A percentile compares a stretch with the other conserved stretches of the same genome.
Evolutionary conservation across 1,140 invertebrate genomes (phyloP).

Genomic region (Lineus longissimus): DNA sequence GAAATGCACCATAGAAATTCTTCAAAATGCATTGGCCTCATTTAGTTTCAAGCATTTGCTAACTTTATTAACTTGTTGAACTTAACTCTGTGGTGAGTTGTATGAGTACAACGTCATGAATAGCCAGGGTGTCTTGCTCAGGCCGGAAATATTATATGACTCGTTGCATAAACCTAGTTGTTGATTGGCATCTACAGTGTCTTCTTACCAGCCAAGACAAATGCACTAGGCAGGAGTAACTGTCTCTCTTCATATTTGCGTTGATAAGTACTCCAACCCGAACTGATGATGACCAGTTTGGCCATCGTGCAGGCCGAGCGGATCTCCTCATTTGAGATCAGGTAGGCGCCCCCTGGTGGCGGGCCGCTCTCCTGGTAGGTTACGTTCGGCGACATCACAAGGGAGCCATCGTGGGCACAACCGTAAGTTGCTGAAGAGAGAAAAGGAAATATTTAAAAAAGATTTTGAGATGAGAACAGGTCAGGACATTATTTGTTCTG

Average conservation of each 20-base stretch:
- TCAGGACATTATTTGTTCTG: no score
- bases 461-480: no score
- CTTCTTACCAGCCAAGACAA: slow-evolving; percentile 39
- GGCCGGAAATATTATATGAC: no score
- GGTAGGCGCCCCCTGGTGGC: slow-evolving; percentile 27
- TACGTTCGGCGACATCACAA: slow-evolving; percentile 34
- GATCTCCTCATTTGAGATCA: slow-evolving; percentile 40
- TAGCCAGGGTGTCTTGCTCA: no score
- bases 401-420: slow-evolving; percentile 36
- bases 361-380: slow-evolving; percentile 17
- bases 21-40: not conserved
- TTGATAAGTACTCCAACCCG: slow-evolving; percentile 29
- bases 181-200: no score
- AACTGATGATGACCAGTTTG: slow-evolving; percentile 40
- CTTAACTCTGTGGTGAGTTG: no score
- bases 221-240: slow-evolving; percentile 33
- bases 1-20: not conserved
- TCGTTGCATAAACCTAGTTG: no score
- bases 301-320: slow-evolving; percentile 30
- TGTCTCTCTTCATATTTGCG: slow-evolving; percentile 19
- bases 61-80: no score
- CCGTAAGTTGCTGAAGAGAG: slow-evolving; percentile 35
- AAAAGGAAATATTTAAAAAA: not conserved
- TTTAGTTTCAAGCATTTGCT: no score
- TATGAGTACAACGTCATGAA: no score